These are phyloP conservation scores for Alentia gelatinosa DNA, from an alignment of 2,888 invertebrate species.

Conservation along the genomic window DNA sequence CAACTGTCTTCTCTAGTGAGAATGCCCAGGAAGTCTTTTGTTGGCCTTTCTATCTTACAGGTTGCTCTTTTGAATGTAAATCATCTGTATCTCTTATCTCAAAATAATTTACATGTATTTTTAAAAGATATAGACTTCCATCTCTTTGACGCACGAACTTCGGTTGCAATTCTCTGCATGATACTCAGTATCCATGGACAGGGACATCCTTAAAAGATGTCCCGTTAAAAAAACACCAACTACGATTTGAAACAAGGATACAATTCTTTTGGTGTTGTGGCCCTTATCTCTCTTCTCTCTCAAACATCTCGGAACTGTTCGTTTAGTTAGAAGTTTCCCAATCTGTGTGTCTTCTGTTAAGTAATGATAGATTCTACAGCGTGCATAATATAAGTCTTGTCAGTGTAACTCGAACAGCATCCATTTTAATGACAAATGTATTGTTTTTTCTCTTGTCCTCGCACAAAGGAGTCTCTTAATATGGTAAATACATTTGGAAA, in stretches of 20 bases:
- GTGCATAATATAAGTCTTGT: neutral
- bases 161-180: too few relatives aligned
- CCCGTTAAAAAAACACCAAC: too few relatives aligned
- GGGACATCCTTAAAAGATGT: too few relatives aligned
- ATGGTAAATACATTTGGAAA: constrained; percentile 49
- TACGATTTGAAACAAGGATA: too few relatives aligned
- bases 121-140: too few relatives aligned
- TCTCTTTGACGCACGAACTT: too few relatives aligned
- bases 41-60: neutral
- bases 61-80: too few relatives aligned
- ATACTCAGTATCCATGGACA: too few relatives aligned
- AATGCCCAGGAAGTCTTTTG: neutral
- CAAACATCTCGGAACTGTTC: neutral
- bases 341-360: neutral
- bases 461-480: constrained; percentile 34
- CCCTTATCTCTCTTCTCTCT: neutral
- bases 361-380: neutral
- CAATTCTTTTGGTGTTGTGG: constrained; percentile 10
- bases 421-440: neutral
- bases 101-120: too few relatives aligned
- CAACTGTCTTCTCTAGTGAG: neutral
- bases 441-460: constrained; percentile 18
- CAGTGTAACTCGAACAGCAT: neutral
- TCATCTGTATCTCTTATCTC: too few relatives aligned
- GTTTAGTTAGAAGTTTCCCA: constrained; percentile 18